Evolutionary conservation across 2,113 vertebrate genomes (phyloP).

Genomic region (Charadrius vociferus): DNA sequence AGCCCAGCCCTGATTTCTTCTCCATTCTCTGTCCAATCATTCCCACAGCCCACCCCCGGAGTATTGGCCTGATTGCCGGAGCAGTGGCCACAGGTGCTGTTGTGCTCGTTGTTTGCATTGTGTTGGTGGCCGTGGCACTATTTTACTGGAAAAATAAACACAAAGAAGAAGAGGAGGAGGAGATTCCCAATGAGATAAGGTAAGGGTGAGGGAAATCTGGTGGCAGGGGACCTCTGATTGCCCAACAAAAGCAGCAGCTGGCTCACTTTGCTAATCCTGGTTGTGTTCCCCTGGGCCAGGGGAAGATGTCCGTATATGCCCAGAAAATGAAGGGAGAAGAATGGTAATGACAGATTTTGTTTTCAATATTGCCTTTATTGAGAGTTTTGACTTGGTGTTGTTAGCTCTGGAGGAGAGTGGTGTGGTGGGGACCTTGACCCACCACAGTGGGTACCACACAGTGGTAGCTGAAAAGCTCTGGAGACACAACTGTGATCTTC

Average conservation of each 20-base stretch:
- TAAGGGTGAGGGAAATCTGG: constrained; percentile 50
- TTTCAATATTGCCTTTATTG: neutral
- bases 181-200: constrained; percentile 99
- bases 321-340: neutral
- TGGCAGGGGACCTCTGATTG: neutral
- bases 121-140: constrained; percentile 86
- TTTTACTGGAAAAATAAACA: constrained; percentile 98
- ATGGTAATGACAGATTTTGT: neutral
- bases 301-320: neutral
- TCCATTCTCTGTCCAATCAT: constrained; percentile 37
- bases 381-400: neutral
- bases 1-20: neutral
- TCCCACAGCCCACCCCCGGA: constrained; percentile 88
- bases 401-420: neutral
- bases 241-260: neutral
- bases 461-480: neutral
- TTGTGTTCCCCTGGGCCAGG: neutral
- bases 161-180: constrained; percentile 95
- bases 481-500: neutral
- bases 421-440: neutral
- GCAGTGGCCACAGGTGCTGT: constrained; percentile 86
- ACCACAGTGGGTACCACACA: neutral
- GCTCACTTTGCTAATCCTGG: neutral
- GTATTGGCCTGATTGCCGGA: constrained; percentile 90
- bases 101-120: constrained; percentile 85